Conservation (phyloP, 35 echinoderm and acorn worm species). For the Strongylocentrotus purpuratus region DNA sequence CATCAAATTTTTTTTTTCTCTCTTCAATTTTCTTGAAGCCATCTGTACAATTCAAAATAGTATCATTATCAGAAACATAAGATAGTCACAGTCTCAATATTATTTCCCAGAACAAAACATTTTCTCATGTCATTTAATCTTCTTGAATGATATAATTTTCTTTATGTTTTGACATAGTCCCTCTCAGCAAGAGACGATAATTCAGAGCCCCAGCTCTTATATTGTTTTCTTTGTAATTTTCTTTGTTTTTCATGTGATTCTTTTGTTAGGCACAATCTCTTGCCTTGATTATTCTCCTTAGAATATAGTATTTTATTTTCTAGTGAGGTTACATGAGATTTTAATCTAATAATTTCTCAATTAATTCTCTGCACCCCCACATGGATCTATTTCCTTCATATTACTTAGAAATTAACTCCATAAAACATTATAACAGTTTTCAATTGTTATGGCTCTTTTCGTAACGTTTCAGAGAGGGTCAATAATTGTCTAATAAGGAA, state of each 20-base stretch:
- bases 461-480: background rate
- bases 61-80: too few relatives aligned
- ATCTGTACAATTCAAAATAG: too few relatives aligned
- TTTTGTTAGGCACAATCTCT: background rate
- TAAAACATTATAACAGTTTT: constrained; percentile 44
- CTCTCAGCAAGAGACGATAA: background rate
- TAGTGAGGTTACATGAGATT: background rate
- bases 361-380: background rate
- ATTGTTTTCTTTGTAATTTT: background rate
- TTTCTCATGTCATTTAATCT: background rate
- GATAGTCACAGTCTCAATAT: background rate
- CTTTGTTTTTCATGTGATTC: background rate
- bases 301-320: background rate
- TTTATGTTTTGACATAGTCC: background rate
- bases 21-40: too few relatives aligned
- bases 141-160: background rate
- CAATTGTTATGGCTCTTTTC: constrained; percentile 38
- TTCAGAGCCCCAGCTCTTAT: background rate
- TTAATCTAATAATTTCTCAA: background rate
- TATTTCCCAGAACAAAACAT: background rate
- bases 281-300: background rate
- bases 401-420: constrained; percentile 1
- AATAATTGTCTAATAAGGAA: background rate
- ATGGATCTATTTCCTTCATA: background rate
- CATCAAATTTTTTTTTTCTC: too few relatives aligned